These are phyloP conservation scores for Paramormyrops hopkinsi DNA, from an alignment of 2,797 vertebrate genomes.

Conservation along the genomic window DNA sequence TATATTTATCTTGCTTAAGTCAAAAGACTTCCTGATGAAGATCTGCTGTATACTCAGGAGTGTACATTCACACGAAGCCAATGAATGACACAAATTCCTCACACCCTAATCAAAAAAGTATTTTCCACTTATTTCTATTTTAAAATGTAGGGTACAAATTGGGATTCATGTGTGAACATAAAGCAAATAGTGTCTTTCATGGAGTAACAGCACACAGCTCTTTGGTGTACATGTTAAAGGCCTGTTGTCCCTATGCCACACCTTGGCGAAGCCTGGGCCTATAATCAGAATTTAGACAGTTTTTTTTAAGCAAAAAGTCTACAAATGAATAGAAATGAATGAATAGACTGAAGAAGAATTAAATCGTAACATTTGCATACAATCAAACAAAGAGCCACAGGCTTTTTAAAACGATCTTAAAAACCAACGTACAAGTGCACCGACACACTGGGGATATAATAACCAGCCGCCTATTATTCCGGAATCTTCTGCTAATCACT, in stretches of 20 bases:
- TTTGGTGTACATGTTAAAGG: constrained; percentile 8
- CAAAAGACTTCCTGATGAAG: constrained; percentile 32
- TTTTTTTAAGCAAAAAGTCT: not conserved
- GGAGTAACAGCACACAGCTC: not conserved
- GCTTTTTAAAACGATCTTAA: not conserved
- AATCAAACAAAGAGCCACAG: not conserved
- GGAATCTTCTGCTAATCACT: constrained; percentile 22
- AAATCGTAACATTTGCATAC: not conserved
- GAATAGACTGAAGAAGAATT: not conserved
- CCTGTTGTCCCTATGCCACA: constrained; percentile 25
- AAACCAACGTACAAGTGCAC: not conserved
- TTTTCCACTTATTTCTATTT: constrained; percentile 12
- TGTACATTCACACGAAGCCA: constrained; percentile 30
- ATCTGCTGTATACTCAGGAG: constrained; percentile 19
- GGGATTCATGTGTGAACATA: constrained; percentile 1
- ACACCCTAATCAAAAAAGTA: constrained; percentile 34
- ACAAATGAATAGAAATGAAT: not conserved
- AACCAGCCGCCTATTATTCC: not conserved
- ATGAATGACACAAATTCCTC: constrained; percentile 31
- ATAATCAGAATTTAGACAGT: not conserved
- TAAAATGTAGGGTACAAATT: constrained; percentile 23
- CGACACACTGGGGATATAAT: not conserved
- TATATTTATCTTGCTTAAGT: constrained; percentile 33
- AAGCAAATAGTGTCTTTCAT: not conserved
- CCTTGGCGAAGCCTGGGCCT: not conserved